phyloP scores from a whole-genome alignment of 2,113 vertebrate genomes.

The Pelecanoides urinatrix region DNA sequence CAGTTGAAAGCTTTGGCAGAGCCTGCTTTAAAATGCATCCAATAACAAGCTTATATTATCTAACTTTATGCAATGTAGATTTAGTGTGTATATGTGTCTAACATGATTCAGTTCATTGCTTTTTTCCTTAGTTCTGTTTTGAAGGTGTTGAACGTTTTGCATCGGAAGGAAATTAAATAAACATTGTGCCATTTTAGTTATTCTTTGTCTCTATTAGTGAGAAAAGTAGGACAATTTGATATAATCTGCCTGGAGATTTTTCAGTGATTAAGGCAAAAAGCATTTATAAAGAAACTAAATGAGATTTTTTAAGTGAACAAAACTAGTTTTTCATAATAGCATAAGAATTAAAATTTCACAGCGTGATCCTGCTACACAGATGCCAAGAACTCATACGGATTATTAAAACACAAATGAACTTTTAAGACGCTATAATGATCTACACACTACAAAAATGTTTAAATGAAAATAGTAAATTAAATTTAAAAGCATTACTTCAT shows the following conservation, averaged over 20 bases:
- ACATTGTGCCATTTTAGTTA: not conserved
- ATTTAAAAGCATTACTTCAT: not conserved
- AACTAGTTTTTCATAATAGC: not conserved
- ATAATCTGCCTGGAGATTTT: slow-evolving; percentile 7
- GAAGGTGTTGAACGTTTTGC: not conserved
- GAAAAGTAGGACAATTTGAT: not conserved
- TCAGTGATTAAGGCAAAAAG: slow-evolving; percentile 23
- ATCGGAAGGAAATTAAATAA: not conserved
- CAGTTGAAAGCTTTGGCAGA: not conserved
- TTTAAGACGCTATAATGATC: not conserved
- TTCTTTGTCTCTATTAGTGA: not conserved
- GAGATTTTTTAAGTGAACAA: slow-evolving; percentile 2
- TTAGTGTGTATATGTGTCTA: not conserved
- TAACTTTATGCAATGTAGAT: not conserved
- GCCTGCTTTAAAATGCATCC: not conserved
- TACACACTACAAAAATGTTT: not conserved
- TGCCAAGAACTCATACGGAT: not conserved
- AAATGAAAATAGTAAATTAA: slow-evolving; percentile 4
- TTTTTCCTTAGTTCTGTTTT: not conserved
- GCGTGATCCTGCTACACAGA: not conserved
- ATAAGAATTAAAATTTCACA: slow-evolving; percentile 50
- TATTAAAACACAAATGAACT: slow-evolving; percentile 51
- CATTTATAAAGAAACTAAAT: slow-evolving; percentile 1
- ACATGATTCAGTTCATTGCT: not conserved
- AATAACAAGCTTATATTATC: not conserved